These are phyloP conservation scores for Notospermus geniculatus DNA, from an alignment of 1,140 invertebrate genomes.

Conservation along the genomic window DNA sequence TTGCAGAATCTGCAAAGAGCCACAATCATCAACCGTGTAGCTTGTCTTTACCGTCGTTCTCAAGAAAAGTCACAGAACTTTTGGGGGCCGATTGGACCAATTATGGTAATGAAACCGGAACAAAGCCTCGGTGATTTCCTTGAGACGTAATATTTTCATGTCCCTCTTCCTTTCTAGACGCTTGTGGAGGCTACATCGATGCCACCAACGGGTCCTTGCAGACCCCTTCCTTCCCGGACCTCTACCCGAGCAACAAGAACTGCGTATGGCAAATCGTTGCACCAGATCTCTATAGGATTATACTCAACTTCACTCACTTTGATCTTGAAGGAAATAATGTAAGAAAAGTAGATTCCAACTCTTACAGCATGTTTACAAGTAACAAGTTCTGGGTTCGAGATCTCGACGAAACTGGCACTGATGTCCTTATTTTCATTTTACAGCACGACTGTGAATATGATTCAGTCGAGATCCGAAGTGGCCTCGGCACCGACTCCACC, in stretches of 20 bases:
- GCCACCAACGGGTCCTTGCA: slow-evolving; percentile 87
- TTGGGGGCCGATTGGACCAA: no score
- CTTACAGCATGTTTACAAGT: no score
- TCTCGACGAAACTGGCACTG: no score
- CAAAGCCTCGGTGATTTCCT: no score
- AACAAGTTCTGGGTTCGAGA: no score
- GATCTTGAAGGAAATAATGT: slow-evolving; percentile 94
- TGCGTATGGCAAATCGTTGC: slow-evolving; percentile 98
- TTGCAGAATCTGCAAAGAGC: no score
- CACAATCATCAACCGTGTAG: no score
- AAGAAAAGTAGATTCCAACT: no score
- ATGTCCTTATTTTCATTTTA: slow-evolving; percentile 53
- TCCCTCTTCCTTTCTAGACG: slow-evolving; percentile 66
- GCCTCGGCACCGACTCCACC: slow-evolving; percentile 62
- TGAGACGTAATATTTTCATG: neutral
- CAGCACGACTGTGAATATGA: slow-evolving; percentile 97
- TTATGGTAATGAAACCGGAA: no score
- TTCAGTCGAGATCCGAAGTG: slow-evolving; percentile 84
- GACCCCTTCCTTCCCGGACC: slow-evolving; percentile 91
- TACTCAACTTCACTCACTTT: slow-evolving; percentile 96
- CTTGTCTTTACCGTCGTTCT: no score
- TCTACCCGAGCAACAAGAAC: slow-evolving; percentile 91
- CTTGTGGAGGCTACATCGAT: slow-evolving; percentile 90
- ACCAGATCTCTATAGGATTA: slow-evolving; percentile 85
- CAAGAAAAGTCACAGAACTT: no score